These are phyloP conservation scores for Chloebia gouldiae DNA, from an alignment of 2,113 vertebrate genomes.

Conservation along the genomic window DNA sequence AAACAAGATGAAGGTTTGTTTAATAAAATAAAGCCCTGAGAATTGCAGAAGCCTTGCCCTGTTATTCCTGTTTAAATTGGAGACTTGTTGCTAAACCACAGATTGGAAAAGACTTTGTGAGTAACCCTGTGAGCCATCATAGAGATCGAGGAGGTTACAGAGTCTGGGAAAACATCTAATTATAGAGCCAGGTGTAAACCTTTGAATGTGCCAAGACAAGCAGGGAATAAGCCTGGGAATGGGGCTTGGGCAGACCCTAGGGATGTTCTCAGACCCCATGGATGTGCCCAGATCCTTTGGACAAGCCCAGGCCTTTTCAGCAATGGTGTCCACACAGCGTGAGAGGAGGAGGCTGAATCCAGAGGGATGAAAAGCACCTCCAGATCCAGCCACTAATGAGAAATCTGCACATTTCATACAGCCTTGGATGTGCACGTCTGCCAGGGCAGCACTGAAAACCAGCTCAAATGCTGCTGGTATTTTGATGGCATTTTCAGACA, in stretches of 20 bases:
- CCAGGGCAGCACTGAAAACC: neutral
- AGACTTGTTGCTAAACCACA: neutral
- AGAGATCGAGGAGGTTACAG: neutral
- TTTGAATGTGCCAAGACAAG: neutral
- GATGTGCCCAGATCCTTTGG: neutral
- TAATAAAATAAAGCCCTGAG: neutral
- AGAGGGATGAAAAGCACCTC: neutral
- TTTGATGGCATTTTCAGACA: neutral
- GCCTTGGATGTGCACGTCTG: neutral
- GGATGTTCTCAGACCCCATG: rapidly evolving
- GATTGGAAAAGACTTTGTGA: neutral
- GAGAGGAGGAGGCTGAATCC: neutral
- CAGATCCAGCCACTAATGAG: neutral
- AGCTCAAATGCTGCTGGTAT: neutral
- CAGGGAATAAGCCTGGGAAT: neutral
- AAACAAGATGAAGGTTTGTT: neutral
- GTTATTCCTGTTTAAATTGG: neutral
- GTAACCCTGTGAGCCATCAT: neutral
- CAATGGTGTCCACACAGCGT: no score
- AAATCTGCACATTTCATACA: neutral
- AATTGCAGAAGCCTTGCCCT: neutral
- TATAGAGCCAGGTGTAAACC: neutral
- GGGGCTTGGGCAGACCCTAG: neutral
- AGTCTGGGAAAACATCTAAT: neutral
- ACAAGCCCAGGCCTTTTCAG: neutral